phyloP scores from a whole-genome alignment of 2,113 vertebrate genomes.

The Anser cygnoides region DNA sequence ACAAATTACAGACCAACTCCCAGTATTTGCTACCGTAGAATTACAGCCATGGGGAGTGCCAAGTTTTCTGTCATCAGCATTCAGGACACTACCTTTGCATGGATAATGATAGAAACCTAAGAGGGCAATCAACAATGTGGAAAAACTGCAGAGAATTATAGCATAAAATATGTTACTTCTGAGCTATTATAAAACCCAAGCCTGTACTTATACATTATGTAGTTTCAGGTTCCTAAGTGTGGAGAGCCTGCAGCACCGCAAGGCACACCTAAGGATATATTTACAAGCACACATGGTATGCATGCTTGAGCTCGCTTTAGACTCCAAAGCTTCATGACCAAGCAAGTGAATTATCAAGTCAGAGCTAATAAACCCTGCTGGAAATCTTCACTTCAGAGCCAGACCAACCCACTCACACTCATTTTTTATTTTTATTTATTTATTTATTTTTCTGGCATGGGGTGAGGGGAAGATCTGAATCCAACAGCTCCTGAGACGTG shows the following conservation, averaged over 20 bases:
- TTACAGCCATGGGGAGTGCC: neutral
- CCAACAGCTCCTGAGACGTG: neutral
- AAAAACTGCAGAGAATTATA: constrained; percentile 6
- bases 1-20: neutral
- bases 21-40: constrained; percentile 8
- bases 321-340: neutral
- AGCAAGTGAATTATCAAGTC: fast-evolving
- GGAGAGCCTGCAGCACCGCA: neutral
- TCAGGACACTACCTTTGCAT: neutral
- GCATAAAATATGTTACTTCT: neutral
- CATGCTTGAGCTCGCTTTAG: neutral
- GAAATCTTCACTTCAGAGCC: neutral
- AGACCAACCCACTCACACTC: fast-evolving
- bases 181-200: neutral
- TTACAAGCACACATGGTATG: neutral
- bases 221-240: neutral
- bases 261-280: too few species aligned
- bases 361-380: neutral
- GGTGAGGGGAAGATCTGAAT: neutral
- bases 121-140: neutral
- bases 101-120: neutral
- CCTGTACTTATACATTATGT: neutral
- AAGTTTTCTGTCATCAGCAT: constrained; percentile 11
- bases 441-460: fast-evolving
- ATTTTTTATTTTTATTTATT: neutral